These are phyloP conservation scores for Belgica antarctica DNA, from an alignment of 2,888 invertebrate genomes.

Conservation along the genomic window DNA sequence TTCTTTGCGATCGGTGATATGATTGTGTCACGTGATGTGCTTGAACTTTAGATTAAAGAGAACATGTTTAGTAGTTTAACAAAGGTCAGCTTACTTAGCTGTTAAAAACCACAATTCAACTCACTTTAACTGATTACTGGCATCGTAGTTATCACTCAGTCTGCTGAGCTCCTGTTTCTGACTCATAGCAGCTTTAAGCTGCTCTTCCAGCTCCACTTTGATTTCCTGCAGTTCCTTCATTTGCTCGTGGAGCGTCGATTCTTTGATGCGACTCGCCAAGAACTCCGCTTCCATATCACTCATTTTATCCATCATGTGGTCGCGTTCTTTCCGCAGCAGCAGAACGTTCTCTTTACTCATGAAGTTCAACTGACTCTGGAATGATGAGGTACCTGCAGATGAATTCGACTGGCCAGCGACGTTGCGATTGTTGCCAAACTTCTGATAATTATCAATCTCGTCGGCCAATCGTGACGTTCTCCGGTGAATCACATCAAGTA, in stretches of 20 bases:
- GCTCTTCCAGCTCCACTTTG: slow-evolving; percentile 63
- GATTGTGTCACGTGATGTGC: slow-evolving; percentile 3
- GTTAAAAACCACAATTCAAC: no score
- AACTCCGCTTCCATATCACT: slow-evolving; percentile 77
- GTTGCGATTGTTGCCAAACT: slow-evolving; percentile 50
- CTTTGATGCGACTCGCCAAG: slow-evolving; percentile 64
- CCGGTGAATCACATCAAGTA: slow-evolving; percentile 81
- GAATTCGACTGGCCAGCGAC: slow-evolving; percentile 44
- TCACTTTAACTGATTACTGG: slow-evolving; percentile 1
- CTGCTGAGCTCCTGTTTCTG: slow-evolving; percentile 60
- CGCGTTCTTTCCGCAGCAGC: slow-evolving; percentile 69
- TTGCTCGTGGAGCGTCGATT: slow-evolving; percentile 65
- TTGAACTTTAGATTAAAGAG: background rate
- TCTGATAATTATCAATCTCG: slow-evolving; percentile 67
- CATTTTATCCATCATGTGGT: slow-evolving; percentile 69
- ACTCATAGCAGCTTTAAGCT: slow-evolving; percentile 59
- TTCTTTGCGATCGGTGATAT: slow-evolving; percentile 28
- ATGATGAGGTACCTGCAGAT: slow-evolving; percentile 46
- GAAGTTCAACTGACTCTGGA: slow-evolving; percentile 52
- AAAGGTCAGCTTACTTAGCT: no score
- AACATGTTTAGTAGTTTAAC: no score
- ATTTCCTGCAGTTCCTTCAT: slow-evolving; percentile 60
- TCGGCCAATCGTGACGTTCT: slow-evolving; percentile 70
- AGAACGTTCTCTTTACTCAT: slow-evolving; percentile 59
- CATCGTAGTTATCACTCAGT: slow-evolving; percentile 58